Conservation (phyloP, 23 tunicate species). For the Trididemnum nubilum region DNA sequence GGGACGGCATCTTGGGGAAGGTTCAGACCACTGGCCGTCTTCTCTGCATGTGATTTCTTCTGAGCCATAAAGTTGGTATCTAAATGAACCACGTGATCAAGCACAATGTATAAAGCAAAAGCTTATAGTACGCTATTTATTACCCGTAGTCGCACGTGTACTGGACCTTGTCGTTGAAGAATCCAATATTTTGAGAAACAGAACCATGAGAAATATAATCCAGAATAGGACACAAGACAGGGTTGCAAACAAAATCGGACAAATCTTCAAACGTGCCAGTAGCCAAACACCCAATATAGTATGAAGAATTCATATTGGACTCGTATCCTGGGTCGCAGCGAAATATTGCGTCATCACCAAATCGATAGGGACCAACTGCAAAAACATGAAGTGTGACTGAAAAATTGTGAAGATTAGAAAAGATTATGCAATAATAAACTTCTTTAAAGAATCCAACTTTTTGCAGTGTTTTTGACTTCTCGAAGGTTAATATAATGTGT, state of each 20-base stretch:
- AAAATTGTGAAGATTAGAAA: no score
- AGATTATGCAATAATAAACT: no score
- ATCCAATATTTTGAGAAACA: slow-evolving; percentile 11
- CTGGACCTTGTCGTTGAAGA: slow-evolving; percentile 38
- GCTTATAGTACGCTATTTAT: no score
- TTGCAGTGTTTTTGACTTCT: no score
- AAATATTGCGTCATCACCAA: background rate
- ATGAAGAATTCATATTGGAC: background rate
- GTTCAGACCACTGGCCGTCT: slow-evolving; percentile 46
- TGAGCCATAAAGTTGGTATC: slow-evolving; percentile 42
- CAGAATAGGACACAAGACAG: slow-evolving; percentile 61
- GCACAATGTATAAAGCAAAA: no score
- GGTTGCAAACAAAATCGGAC: slow-evolving; percentile 37
- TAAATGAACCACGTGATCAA: no score
- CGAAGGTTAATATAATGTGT: no score
- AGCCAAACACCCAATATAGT: slow-evolving; percentile 17
- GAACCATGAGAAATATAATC: slow-evolving; percentile 42
- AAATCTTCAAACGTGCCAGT: slow-evolving; percentile 20
- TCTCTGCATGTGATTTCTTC: slow-evolving; percentile 31
- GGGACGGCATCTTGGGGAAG: slow-evolving; percentile 56
- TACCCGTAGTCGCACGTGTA: slow-evolving; percentile 67
- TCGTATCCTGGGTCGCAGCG: slow-evolving; percentile 36
- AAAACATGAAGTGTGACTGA: no score
- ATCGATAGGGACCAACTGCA: background rate
- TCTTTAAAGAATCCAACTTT: no score